Conservation (phyloP, 2,888 invertebrate genomes). For the Hemaris fuciformis region DNA sequence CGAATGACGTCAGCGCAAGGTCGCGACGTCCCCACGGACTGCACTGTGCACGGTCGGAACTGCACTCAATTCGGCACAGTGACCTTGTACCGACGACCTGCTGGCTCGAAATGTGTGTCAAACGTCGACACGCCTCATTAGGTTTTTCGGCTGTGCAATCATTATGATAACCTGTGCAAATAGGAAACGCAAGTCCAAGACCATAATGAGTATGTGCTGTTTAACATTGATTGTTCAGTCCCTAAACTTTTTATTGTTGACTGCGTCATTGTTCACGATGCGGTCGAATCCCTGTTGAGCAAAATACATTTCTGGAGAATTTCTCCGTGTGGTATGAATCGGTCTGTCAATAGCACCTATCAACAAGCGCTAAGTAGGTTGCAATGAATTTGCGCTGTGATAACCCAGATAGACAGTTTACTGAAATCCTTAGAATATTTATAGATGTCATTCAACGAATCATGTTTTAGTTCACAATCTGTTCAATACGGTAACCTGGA, state of each 20-base stretch:
- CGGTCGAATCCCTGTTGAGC: too few relatives aligned
- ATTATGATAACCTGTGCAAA: neutral
- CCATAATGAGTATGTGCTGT: neutral
- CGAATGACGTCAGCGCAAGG: neutral
- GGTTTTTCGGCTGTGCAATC: neutral
- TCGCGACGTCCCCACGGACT: neutral
- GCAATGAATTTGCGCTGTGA: neutral
- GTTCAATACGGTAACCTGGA: neutral
- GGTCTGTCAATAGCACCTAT: neutral
- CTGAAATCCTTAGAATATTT: neutral
- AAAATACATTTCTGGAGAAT: too few relatives aligned
- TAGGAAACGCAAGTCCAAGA: neutral
- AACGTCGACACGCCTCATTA: neutral
- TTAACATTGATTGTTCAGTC: neutral
- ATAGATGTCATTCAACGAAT: too few relatives aligned
- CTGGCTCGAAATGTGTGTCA: slow-evolving; percentile 1
- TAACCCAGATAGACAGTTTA: neutral
- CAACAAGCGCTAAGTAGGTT: neutral
- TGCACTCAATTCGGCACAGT: slow-evolving; percentile 5
- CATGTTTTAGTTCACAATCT: neutral
- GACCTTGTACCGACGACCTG: slow-evolving; percentile 9
- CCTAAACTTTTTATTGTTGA: too few relatives aligned
- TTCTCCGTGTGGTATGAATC: too few relatives aligned
- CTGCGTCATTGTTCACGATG: too few relatives aligned
- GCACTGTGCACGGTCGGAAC: neutral